phyloP scores from a whole-genome alignment of 92 coral and sea anemone genomes.

The Phymanthus crucifer region DNA sequence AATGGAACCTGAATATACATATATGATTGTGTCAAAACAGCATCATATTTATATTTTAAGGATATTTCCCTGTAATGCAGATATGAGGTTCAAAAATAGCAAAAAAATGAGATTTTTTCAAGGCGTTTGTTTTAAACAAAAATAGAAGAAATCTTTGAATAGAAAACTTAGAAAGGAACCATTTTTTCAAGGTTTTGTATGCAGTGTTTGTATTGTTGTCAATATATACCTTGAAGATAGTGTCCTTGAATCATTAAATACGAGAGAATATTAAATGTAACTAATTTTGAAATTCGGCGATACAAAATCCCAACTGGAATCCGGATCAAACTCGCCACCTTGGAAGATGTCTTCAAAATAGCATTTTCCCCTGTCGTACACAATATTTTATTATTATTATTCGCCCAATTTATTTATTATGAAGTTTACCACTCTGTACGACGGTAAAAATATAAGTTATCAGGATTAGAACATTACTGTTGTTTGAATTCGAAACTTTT shows the following conservation, averaged over 20 bases:
- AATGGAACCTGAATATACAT: constrained; percentile 8
- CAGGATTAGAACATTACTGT: too few species aligned
- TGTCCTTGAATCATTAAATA: neutral
- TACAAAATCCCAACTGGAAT: neutral
- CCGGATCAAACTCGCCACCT: neutral
- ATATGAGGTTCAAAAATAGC: too few species aligned
- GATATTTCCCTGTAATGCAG: neutral
- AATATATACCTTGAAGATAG: neutral
- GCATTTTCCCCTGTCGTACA: too few species aligned
- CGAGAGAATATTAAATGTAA: neutral
- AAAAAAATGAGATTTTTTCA: too few species aligned
- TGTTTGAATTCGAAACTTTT: too few species aligned
- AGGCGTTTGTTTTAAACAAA: neutral
- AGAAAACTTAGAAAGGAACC: neutral
- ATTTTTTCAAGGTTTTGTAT: neutral
- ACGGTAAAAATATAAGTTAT: too few species aligned
- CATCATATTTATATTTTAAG: neutral
- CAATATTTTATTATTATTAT: too few species aligned
- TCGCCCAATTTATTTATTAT: too few species aligned
- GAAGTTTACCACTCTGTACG: too few species aligned
- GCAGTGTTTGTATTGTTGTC: neutral
- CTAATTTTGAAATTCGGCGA: neutral
- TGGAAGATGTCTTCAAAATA: too few species aligned
- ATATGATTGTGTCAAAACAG: neutral
- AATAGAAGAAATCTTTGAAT: neutral